A percentile compares a stretch with the other conserved stretches of the same genome.
Evolutionary conservation across 1,140 invertebrate genomes (phyloP).

Genomic region (Ceratosolen solmsi): DNA sequence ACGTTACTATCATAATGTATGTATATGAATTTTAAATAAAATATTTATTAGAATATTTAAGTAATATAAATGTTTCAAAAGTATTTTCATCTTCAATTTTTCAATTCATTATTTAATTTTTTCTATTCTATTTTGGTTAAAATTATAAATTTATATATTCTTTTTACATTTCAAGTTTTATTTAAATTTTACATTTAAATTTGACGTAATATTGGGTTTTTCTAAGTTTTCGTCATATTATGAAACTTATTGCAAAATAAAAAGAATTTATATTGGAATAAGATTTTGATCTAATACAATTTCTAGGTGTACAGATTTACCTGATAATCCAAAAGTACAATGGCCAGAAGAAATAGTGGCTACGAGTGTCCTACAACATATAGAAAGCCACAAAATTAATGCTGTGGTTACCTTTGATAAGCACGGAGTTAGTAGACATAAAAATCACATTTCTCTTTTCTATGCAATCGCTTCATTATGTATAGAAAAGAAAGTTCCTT

Average conservation of each 20-base stretch:
- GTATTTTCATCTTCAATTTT: too few species aligned
- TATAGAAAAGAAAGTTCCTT: constrained; percentile 82
- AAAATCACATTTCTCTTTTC: constrained; percentile 90
- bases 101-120: too few species aligned
- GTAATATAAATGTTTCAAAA: too few species aligned
- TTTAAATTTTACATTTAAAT: too few species aligned
- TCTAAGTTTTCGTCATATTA: too few species aligned
- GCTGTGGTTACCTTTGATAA: constrained; percentile 94
- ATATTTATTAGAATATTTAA: not conserved
- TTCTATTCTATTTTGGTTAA: too few species aligned
- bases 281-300: too few species aligned
- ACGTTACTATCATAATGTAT: constrained; percentile 80
- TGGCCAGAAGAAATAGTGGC: constrained; percentile 86
- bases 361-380: constrained; percentile 80
- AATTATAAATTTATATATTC: too few species aligned
- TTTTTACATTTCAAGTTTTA: too few species aligned
- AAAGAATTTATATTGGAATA: not conserved
- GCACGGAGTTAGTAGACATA: constrained; percentile 90
- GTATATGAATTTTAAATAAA: constrained; percentile 63
- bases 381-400: constrained; percentile 85
- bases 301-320: constrained; percentile 80
- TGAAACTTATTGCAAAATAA: too few species aligned
- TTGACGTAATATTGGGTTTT: too few species aligned
- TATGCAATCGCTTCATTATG: constrained; percentile 85
- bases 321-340: constrained; percentile 81